These are phyloP conservation scores for Diadema setosum DNA, from an alignment of 35 echinoderm and acorn worm genomes.

Conservation along the genomic window DNA sequence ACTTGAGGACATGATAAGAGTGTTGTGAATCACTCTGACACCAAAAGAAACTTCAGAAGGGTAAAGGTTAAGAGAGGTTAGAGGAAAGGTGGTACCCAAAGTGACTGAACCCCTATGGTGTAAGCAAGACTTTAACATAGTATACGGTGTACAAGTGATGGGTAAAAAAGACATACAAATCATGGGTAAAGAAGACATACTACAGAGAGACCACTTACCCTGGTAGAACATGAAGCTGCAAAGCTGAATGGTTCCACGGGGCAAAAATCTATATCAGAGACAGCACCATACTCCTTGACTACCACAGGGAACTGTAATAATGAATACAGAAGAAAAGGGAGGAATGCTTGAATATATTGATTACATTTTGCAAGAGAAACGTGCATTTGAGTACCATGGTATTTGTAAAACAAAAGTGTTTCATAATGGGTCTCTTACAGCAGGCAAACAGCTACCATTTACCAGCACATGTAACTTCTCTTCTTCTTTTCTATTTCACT, in stretches of 20 bases:
- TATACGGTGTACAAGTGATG: background rate
- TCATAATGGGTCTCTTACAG: too few species aligned
- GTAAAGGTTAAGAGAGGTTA: too few species aligned
- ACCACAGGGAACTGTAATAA: constrained; percentile 86
- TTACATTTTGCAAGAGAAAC: too few species aligned
- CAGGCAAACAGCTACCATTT: background rate
- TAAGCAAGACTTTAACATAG: background rate
- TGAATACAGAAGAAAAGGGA: background rate
- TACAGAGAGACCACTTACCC: constrained; percentile 18
- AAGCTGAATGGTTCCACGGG: constrained; percentile 82
- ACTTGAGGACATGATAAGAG: too few species aligned
- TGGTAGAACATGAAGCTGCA: constrained; percentile 84
- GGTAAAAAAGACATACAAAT: background rate
- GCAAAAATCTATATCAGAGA: constrained; percentile 77
- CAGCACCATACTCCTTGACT: constrained; percentile 93
- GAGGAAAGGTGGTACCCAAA: background rate
- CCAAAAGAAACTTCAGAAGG: too few species aligned
- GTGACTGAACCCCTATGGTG: background rate
- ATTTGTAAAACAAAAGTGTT: too few species aligned
- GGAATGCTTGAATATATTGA: background rate
- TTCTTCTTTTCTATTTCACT: background rate
- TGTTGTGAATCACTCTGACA: too few species aligned
- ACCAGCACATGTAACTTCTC: background rate
- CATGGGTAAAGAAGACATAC: background rate
- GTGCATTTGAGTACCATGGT: too few species aligned